Conservation (phyloP, 2,113 vertebrate species). For the Vimba vimba region DNA sequence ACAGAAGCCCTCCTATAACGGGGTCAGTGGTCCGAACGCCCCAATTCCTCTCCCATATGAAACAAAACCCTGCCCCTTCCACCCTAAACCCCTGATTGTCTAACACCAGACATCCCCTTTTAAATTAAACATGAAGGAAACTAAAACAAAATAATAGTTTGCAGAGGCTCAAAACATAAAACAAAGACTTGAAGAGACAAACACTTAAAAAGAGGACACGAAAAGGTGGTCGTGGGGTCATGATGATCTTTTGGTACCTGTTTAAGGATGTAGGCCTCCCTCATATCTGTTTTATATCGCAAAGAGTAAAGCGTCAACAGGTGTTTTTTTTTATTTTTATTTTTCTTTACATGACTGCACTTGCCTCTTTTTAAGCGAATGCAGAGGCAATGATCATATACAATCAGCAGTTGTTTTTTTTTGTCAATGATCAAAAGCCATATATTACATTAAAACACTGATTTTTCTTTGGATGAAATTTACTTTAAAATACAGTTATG, state of each 20-base stretch:
- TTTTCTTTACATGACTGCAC: not conserved
- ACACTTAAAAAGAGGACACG: constrained; percentile 37
- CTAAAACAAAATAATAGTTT: constrained; percentile 42
- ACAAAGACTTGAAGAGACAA: constrained; percentile 43
- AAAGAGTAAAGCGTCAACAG: constrained; percentile 23
- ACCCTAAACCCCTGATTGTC: not conserved
- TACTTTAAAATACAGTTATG: constrained; percentile 31
- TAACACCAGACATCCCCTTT: constrained; percentile 54
- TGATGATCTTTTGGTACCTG: constrained; percentile 40
- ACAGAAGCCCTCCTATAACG: constrained; percentile 62
- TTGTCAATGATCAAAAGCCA: constrained; percentile 25
- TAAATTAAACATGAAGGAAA: constrained; percentile 61
- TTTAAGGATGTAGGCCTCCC: constrained; percentile 13
- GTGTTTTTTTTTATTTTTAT: constrained; percentile 10
- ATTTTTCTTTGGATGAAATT: constrained; percentile 44
- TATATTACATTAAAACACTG: constrained; percentile 50
- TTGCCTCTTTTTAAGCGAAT: constrained; percentile 6
- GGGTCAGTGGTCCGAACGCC: constrained; percentile 45
- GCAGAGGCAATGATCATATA: constrained; percentile 1
- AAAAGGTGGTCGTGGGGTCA: constrained; percentile 26
- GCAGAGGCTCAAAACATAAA: constrained; percentile 45
- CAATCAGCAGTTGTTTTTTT: constrained; percentile 17
- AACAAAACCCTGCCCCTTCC: constrained; percentile 15
- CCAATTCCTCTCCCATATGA: constrained; percentile 31
- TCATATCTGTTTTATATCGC: constrained; percentile 11